Evolutionary conservation across 2,113 vertebrate species (phyloP), one percentile per base, ranked within the genome.

Genomic region (Abramis brama): DNA sequence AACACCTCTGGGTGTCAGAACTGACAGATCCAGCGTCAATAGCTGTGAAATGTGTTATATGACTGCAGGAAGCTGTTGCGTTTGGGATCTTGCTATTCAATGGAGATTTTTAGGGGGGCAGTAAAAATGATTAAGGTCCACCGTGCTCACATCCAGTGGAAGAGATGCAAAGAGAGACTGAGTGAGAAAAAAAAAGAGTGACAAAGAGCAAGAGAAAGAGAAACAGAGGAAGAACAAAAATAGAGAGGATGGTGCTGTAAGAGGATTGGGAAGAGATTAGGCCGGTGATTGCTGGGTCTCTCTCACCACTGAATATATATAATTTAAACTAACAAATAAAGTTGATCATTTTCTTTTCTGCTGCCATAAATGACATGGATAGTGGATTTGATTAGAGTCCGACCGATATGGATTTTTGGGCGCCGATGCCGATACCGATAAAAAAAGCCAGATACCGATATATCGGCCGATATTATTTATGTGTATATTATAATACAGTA

Each of bases 221-320:
- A 85, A 86, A 93, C 87, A 92, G 88, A 85, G 91, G 90, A 27
- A 71, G 85, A 88, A 77, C 89, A 93, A 92, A 91, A 93, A 93
- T 92, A 93, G 93, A 73, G 43, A 62, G 85, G 81, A 64, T 45
- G 71, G 81, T 79, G 86, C 70, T 76, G 74, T 94, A 94, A 95
- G 94, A 94, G 95, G 95, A 95, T 95, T 95, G 90, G 88, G 87
- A 90, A 78, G 90, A 94, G 94, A 95, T 95, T 95, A 95, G 87
- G 84, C 64, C 90, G 64, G 88, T 89, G 93, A 93, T 94, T 88
- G 93, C 89, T 86, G 85, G 89, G 82, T 77, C 84, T 79, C 87
- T 84, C 85, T 87, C 86, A 85, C 39, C 89, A 83, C 33, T 70
- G 55, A 83, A 52, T 43, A 83, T 80, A 36, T 30, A 66, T 83